Conservation (phyloP, 2,797 vertebrate genomes). For the Ceyx erithaca region DNA sequence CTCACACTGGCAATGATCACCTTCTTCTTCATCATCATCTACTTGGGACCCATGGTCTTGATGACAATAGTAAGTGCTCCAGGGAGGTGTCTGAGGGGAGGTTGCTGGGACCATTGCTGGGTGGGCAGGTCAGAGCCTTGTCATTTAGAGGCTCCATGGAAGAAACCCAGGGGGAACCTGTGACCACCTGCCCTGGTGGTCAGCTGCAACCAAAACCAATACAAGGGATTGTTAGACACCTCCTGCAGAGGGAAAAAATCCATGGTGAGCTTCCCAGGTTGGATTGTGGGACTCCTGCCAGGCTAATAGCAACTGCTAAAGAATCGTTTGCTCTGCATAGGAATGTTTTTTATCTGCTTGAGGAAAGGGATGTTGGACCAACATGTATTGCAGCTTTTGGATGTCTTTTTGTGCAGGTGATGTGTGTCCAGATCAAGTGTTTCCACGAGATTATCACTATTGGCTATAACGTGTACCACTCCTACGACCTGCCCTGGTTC, state of each 20-base stretch:
- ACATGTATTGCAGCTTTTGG: not conserved
- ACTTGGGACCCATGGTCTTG: constrained; percentile 95
- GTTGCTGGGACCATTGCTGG: not conserved
- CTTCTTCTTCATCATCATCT: constrained; percentile 99
- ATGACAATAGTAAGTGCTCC: constrained; percentile 94
- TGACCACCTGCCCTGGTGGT: not conserved
- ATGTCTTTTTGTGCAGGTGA: constrained; percentile 82
- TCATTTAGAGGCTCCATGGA: not conserved
- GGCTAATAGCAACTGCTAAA: not conserved
- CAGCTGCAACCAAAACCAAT: not conserved
- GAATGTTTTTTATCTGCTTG: not conserved
- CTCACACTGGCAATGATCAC: constrained; percentile 96
- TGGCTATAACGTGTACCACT: constrained; percentile 96
- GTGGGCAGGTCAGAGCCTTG: not conserved
- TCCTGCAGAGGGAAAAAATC: not conserved
- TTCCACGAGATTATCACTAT: constrained; percentile 99
- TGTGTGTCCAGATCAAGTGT: constrained; percentile 98
- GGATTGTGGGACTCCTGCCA: not conserved
- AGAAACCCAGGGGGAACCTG: not conserved
- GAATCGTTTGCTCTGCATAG: not conserved
- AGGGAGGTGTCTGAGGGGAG: not conserved
- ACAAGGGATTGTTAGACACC: not conserved
- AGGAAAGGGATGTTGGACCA: not conserved
- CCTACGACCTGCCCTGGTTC: constrained; percentile 96
- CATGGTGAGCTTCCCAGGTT: not conserved